Conservation (phyloP, 2,113 vertebrate species). For the Connochaetes taurinus region DNA sequence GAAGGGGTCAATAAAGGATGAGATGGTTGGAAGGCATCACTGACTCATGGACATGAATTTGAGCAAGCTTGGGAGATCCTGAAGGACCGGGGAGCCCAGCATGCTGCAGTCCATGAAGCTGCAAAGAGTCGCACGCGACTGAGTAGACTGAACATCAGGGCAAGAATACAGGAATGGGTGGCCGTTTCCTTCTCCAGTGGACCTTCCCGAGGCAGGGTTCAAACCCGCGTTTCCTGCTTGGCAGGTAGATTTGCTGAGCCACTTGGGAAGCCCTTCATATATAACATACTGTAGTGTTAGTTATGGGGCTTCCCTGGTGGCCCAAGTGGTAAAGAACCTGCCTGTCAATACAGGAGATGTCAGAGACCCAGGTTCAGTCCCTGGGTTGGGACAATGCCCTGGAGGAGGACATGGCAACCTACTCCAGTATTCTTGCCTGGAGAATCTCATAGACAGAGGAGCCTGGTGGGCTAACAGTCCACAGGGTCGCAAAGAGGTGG, state of each 20-base stretch:
- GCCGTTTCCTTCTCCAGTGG: not conserved
- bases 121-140: rapidly evolving
- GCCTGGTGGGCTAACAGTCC: not conserved
- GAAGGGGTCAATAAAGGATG: not conserved
- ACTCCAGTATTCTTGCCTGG: not conserved
- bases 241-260: not conserved
- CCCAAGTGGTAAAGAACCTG: not conserved
- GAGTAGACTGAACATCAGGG: not conserved
- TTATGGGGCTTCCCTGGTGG: not conserved
- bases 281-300: not conserved
- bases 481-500: not conserved
- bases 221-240: not conserved
- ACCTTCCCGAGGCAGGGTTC: not conserved
- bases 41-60: not conserved
- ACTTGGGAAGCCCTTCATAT: not conserved
- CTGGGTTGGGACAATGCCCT: not conserved
- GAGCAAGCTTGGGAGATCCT: not conserved
- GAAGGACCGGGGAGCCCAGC: not conserved
- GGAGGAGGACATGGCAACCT: not conserved
- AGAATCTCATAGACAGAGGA: not conserved
- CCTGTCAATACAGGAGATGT: not conserved
- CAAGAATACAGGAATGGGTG: not conserved
- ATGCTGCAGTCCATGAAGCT: not conserved
- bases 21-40: not conserved
- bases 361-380: not conserved